Evolutionary conservation across 2,797 vertebrate species (phyloP).

Genomic region (Anabas testudineus): DNA sequence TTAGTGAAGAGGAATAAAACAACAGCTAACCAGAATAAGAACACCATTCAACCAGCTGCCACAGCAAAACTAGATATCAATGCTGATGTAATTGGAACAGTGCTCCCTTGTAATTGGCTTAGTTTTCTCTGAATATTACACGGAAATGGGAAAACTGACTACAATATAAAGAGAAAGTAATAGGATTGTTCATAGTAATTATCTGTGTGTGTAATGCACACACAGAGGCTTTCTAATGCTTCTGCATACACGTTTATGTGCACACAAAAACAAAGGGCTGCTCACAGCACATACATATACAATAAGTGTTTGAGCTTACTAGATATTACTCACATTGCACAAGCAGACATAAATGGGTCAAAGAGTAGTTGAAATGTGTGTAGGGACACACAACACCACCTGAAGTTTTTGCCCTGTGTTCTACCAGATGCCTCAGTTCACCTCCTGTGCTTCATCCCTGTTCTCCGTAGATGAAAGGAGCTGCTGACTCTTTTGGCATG

Average conservation of each 20-base stretch:
- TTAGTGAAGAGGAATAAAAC: slow-evolving; percentile 47
- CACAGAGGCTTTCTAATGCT: slow-evolving; percentile 9
- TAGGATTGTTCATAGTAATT: slow-evolving; percentile 41
- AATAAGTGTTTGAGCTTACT: neutral
- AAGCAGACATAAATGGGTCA: slow-evolving; percentile 32
- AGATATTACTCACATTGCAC: neutral
- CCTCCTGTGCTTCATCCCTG: slow-evolving; percentile 46
- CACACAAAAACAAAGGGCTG: neutral
- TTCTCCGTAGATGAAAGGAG: slow-evolving; percentile 59
- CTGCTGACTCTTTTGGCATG: slow-evolving; percentile 46
- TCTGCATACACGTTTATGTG: slow-evolving; percentile 3
- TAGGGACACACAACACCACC: slow-evolving; percentile 39
- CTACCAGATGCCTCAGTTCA: slow-evolving; percentile 35
- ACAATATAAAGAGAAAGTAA: slow-evolving; percentile 50
- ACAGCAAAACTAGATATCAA: slow-evolving; percentile 58
- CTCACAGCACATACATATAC: neutral
- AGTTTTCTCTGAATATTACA: slow-evolving; percentile 43
- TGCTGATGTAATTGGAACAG: slow-evolving; percentile 66
- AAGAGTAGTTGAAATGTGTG: slow-evolving; percentile 18
- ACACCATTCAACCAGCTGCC: slow-evolving; percentile 53
- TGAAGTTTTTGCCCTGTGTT: slow-evolving; percentile 35
- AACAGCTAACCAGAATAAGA: slow-evolving; percentile 46
- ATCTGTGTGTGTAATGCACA: slow-evolving; percentile 26
- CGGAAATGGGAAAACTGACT: slow-evolving; percentile 32
- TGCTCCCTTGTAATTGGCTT: slow-evolving; percentile 62